These are phyloP conservation scores for Cerceris ruficornis DNA, from an alignment of 2,888 invertebrate genomes.

Conservation along the genomic window DNA sequence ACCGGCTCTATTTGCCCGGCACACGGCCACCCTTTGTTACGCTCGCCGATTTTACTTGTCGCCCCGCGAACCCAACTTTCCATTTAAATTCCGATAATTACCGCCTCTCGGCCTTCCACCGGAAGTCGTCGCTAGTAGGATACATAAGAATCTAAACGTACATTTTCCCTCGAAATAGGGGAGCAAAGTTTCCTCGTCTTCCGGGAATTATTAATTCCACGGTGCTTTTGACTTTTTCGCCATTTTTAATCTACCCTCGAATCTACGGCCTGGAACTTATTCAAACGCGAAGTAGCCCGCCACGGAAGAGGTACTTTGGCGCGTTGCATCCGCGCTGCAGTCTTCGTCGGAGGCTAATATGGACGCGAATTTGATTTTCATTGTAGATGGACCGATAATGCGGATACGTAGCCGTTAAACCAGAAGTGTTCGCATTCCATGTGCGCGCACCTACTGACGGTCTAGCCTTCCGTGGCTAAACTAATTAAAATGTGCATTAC, in stretches of 20 bases:
- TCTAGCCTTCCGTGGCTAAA: constrained; percentile 64
- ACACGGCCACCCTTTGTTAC: constrained; percentile 22
- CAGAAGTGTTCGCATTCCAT: constrained; percentile 60
- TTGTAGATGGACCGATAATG: constrained; percentile 61
- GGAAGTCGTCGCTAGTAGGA: background rate
- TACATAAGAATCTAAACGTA: background rate
- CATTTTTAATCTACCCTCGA: no score
- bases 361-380: constrained; percentile 62
- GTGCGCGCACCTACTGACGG: constrained; percentile 42
- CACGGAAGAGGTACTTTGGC: no score
- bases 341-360: constrained; percentile 56
- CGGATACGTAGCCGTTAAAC: constrained; percentile 65
- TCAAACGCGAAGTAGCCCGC: no score
- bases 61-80: constrained; percentile 17
- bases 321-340: constrained; percentile 6
- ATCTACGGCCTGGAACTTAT: no score
- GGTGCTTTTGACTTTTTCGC: background rate
- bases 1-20: constrained; percentile 45
- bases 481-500: constrained; percentile 73
- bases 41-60: constrained; percentile 21
- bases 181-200: background rate
- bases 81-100: constrained; percentile 30
- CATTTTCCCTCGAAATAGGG: background rate
- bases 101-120: background rate
- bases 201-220: background rate